These are phyloP conservation scores for Hypsopygia costalis DNA, from an alignment of 2,888 invertebrate genomes.

Conservation along the genomic window DNA sequence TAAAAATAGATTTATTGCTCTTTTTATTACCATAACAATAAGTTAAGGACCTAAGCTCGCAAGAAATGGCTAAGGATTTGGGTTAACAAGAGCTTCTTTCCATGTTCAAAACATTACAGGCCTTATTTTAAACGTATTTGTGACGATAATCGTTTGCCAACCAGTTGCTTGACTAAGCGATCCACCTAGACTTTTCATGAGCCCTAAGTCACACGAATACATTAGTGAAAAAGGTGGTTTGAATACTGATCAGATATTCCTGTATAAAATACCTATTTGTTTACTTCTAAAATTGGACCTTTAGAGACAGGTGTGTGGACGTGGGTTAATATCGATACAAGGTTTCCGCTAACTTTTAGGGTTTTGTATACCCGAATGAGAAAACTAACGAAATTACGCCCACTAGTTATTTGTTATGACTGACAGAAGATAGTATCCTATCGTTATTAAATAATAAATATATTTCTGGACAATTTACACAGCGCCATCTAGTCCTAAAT, in stretches of 20 bases:
- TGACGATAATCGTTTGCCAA: neutral
- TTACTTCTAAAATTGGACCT: too few species aligned
- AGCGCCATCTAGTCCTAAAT: too few species aligned
- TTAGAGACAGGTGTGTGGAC: too few species aligned
- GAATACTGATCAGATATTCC: neutral
- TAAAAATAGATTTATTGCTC: slow-evolving; percentile 50
- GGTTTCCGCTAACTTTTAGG: too few species aligned
- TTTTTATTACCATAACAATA: slow-evolving; percentile 54
- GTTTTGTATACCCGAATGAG: too few species aligned
- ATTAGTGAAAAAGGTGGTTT: slow-evolving; percentile 1
- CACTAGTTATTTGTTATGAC: too few species aligned
- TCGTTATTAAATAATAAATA: too few species aligned
- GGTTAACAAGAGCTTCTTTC: slow-evolving; percentile 17
- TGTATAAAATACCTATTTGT: neutral
- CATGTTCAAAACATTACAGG: slow-evolving; percentile 8
- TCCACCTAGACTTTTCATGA: neutral
- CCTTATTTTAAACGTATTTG: slow-evolving; percentile 6
- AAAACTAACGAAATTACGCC: too few species aligned
- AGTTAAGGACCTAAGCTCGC: slow-evolving; percentile 36
- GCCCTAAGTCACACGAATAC: slow-evolving; percentile 1
- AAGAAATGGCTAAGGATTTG: slow-evolving; percentile 24
- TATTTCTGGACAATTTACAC: too few species aligned
- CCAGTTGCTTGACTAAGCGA: neutral
- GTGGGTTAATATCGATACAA: too few species aligned
- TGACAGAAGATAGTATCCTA: too few species aligned